Evolutionary conservation across 2,888 invertebrate species (phyloP).

Genomic region (Acleris cristana): DNA sequence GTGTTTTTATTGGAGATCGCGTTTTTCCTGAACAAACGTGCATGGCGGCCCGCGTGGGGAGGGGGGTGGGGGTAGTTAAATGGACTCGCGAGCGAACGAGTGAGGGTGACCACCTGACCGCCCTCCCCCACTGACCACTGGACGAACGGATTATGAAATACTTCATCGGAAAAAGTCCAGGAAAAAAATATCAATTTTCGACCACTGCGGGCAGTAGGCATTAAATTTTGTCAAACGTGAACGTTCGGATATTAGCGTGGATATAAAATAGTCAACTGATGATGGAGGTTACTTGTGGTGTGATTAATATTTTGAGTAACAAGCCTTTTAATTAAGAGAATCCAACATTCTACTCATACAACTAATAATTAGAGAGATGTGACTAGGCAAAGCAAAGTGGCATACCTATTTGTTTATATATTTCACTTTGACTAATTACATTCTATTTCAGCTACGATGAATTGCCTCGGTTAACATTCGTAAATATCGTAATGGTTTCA

Average conservation of each 20-base stretch:
- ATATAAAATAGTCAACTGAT: neutral
- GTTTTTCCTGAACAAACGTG: constrained; percentile 73
- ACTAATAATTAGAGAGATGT: neutral
- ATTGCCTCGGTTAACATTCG: no score
- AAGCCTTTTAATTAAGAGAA: constrained; percentile 6
- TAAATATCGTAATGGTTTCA: no score
- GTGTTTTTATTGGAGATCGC: constrained; percentile 66
- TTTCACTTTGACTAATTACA: neutral
- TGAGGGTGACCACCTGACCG: constrained; percentile 47
- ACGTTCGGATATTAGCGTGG: constrained; percentile 21
- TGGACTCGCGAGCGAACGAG: constrained; percentile 62
- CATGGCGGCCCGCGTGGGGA: constrained; percentile 46
- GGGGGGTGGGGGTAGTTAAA: constrained; percentile 56
- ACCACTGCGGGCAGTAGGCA: constrained; percentile 26
- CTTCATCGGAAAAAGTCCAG: constrained; percentile 65
- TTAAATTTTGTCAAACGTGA: constrained; percentile 23
- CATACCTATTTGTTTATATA: constrained; percentile 19
- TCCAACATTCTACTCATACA: neutral
- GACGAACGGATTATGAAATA: constrained; percentile 76
- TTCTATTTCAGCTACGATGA: neutral
- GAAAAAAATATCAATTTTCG: constrained; percentile 46
- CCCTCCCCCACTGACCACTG: constrained; percentile 64
- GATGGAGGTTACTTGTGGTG: constrained; percentile 11
- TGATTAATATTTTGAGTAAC: neutral
- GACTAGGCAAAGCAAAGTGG: neutral